A percentile compares a stretch with the other conserved stretches of the same genome.
Evolutionary conservation across 2,888 invertebrate genomes (phyloP).

Genomic region (Chymomyza caudatula): DNA sequence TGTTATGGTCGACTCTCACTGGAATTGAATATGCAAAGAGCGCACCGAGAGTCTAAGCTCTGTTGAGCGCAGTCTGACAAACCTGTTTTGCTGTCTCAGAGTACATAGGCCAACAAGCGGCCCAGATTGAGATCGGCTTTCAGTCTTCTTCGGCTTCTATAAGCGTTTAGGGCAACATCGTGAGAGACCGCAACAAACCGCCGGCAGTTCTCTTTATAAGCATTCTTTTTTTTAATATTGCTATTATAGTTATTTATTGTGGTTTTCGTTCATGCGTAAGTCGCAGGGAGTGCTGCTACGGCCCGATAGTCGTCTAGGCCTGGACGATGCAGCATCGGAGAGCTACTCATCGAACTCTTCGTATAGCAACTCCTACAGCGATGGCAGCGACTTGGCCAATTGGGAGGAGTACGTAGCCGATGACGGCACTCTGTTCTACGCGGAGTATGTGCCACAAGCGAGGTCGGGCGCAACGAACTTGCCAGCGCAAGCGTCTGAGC

Average conservation of each 20-base stretch:
- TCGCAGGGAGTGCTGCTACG: constrained; percentile 38
- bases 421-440: constrained; percentile 83
- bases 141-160: not conserved
- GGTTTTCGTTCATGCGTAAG: constrained; percentile 46
- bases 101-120: not conserved
- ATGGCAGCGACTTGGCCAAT: constrained; percentile 71
- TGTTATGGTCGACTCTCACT: too few species aligned
- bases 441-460: constrained; percentile 79
- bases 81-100: not conserved
- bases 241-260: not conserved
- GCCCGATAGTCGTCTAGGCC: constrained; percentile 29
- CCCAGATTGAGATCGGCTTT: not conserved
- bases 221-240: not conserved
- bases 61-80: not conserved
- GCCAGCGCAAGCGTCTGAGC: constrained; percentile 56
- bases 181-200: not conserved
- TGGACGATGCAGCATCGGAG: constrained; percentile 59
- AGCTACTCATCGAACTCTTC: constrained; percentile 73
- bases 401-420: constrained; percentile 74
- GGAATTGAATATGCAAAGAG: not conserved
- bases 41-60: not conserved
- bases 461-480: constrained; percentile 21
- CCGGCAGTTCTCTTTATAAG: not conserved
- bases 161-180: not conserved
- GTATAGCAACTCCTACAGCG: constrained; percentile 66